Evolutionary conservation across 2,888 invertebrate species (phyloP), one percentile per base, ranked within the genome.

Genomic region (Neocrepidodera transversa): DNA sequence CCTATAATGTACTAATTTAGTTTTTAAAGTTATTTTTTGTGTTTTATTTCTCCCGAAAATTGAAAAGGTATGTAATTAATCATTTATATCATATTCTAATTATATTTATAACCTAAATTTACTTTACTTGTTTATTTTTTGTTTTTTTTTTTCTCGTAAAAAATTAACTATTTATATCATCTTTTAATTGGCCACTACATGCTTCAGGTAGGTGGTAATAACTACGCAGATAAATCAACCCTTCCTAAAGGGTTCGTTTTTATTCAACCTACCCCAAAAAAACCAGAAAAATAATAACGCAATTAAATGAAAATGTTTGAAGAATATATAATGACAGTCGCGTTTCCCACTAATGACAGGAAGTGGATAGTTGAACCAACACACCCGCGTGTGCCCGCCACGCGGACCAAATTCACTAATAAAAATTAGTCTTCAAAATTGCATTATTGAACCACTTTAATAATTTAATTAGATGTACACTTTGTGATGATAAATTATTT

Each of bases 231-330:
- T 6, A 18, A 32, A 48, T 11, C 8, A 36, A 36, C 23, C 49
- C 49, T 36, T 49, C 20, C 6, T 7, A 2, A 5, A 35, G 18
- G 35, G 36, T 20, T 20, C 32, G 7, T 45, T 11, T 26, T 20
- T 36, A 10, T 23, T 2, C 1, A 5, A 26, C 23, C 16, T 45
- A 55, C 64, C 69, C 69, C 64, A 58, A 59, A 67, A 68, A 28
- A 30, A 5, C 69, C 66, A 70, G 68, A 66, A 69, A 70, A 69
- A 69, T 67, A 71, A 71, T 71, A 68, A 70, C 66, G 71, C 71
- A 75, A 75, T 75, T 74, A 74, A 68, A 70, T 67, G n/a, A 73
- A 75, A 75, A 75, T 74, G 73, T 75, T 74, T 71, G 74, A 76
- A 65, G 73, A 75, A 70, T 68, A 73, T 74, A 68, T 66, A 73